Evolutionary conservation across 2,113 vertebrate genomes (phyloP).

Genomic region (Oenanthe melanoleuca): DNA sequence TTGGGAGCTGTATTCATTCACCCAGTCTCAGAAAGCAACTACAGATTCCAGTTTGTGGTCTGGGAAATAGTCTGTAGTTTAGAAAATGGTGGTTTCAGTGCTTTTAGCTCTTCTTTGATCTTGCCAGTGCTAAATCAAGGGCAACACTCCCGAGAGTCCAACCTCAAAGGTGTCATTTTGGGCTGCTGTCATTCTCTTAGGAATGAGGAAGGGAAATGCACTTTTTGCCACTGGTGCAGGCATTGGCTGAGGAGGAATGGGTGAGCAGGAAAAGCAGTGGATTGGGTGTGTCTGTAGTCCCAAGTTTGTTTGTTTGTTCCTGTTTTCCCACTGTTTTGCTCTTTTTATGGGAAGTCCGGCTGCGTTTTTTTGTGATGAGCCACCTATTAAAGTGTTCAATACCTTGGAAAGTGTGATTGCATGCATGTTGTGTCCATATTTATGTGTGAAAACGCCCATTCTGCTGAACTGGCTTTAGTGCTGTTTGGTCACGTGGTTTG

Average conservation of each 20-base stretch:
- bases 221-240: not conserved
- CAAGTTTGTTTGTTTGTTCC: not conserved
- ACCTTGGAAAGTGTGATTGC: not conserved
- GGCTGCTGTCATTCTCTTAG: not conserved
- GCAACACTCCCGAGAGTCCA: not conserved
- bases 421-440: not conserved
- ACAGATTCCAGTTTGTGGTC: not conserved
- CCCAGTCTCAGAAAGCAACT: not conserved
- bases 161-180: not conserved
- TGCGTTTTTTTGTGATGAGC: not conserved
- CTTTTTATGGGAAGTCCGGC: not conserved
- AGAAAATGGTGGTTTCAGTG: not conserved
- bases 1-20: not conserved
- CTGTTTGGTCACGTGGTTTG: fast-evolving
- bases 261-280: not conserved
- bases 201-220: not conserved
- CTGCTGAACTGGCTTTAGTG: not conserved
- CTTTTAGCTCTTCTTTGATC: not conserved
- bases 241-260: not conserved
- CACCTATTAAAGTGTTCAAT: not conserved
- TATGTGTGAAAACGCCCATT: not conserved
- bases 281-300: not conserved
- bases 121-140: not conserved
- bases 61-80: not conserved
- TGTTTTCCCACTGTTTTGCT: not conserved